A percentile compares a stretch with the other conserved stretches of the same genome.
These are phyloP conservation scores for Eleutherodactylus coqui DNA, from an alignment of 2,797 vertebrate species.

Conservation along the genomic window DNA sequence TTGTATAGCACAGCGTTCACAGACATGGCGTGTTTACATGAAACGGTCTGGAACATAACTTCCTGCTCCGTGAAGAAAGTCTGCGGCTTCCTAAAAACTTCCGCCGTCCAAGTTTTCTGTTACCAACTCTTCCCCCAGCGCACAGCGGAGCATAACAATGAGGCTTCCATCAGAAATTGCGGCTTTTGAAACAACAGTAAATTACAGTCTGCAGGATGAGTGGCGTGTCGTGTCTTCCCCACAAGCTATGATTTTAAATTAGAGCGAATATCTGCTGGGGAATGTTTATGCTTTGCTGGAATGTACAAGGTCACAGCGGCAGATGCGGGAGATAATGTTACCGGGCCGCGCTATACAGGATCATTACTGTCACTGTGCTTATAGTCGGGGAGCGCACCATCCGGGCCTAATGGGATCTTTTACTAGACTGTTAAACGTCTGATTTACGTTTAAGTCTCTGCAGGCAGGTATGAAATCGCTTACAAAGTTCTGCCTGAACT, in stretches of 20 bases:
- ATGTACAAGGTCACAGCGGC: constrained; percentile 55
- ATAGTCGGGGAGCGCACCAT: constrained; percentile 16
- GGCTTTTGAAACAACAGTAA: constrained; percentile 56
- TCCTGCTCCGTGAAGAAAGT: constrained; percentile 11
- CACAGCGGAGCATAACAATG: constrained; percentile 44
- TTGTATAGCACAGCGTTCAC: too few species aligned
- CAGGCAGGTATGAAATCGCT: background rate
- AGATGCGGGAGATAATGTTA: constrained; percentile 44
- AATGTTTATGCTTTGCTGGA: constrained; percentile 49
- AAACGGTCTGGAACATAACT: constrained; percentile 31
- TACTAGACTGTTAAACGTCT: background rate
- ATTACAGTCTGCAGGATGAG: constrained; percentile 57
- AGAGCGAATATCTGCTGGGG: constrained; percentile 46
- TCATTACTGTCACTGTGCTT: constrained; percentile 17
- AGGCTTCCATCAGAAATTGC: constrained; percentile 56
- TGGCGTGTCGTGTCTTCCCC: constrained; percentile 43
- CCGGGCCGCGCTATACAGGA: background rate
- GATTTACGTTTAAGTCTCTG: background rate
- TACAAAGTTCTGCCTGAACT: background rate
- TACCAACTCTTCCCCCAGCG: constrained; percentile 28
- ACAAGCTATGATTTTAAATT: constrained; percentile 62
- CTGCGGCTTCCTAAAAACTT: background rate
- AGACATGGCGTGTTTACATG: constrained; percentile 12
- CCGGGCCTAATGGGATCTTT: background rate
- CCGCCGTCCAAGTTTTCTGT: constrained; percentile 40